These are phyloP conservation scores for Ispidina lecontei DNA, from an alignment of 2,797 vertebrate species.

Conservation along the genomic window DNA sequence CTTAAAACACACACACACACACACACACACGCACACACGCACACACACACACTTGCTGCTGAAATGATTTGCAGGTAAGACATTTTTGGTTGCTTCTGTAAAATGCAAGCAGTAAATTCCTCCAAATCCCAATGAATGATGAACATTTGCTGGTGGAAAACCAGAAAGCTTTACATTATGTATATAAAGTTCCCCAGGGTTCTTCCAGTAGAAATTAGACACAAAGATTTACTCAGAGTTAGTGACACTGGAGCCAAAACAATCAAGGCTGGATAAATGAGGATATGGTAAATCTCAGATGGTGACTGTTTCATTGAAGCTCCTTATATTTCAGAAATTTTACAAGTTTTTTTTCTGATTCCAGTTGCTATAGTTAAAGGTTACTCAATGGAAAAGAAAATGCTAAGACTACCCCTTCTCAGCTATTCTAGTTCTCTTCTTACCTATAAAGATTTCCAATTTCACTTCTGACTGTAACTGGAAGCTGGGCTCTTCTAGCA, in stretches of 20 bases:
- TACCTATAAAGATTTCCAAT: not conserved
- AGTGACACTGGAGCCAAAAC: not conserved
- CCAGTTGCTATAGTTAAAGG: not conserved
- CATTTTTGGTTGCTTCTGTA: not conserved
- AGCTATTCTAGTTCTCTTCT: not conserved
- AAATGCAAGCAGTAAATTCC: not conserved
- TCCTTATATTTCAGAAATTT: not conserved
- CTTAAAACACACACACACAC: not conserved
- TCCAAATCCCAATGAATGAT: not conserved
- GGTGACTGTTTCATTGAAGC: not conserved
- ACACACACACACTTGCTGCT: not conserved
- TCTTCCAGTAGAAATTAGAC: not conserved
- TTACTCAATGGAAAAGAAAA: not conserved
- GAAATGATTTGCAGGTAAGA: not conserved
- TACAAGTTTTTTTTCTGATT: not conserved
- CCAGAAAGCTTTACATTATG: not conserved
- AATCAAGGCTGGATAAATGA: not conserved
- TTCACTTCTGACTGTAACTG: not conserved
- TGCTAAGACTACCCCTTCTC: not conserved
- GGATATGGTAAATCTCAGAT: not conserved
- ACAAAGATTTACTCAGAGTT: slow-evolving; percentile 5
- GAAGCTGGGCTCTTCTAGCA: not conserved
- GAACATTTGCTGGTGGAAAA: not conserved
- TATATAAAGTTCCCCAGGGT: not conserved
- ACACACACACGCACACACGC: too few relatives aligned